Base-by-base conservation (phyloP, 2,113 vertebrate genomes). In the Pavo muticus region DNA sequence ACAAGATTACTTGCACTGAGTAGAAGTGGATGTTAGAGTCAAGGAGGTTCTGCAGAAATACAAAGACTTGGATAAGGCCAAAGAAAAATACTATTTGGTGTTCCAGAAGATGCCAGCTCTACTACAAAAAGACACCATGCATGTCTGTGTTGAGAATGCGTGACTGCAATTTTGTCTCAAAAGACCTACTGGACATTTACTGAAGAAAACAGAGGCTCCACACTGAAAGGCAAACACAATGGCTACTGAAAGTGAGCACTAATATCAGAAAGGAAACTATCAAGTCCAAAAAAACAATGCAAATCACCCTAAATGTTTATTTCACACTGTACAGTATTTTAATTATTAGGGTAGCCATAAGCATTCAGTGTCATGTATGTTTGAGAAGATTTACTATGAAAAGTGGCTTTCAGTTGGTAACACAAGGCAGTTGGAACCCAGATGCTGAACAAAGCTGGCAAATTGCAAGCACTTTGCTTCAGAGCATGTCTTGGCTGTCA, bases 41-140 rank as follows among this genome's bases (percentile, higher is more conserved):
- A 35, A 17, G 29, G 42, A 92, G 29, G 47, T 69, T 61, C 83
- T 83, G 47, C 42, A 94, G 65, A 82, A 90, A 64, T 32, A 70
- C 0, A 75, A 30, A 78, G 14, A 60, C 1, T 2, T 14, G 67
- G 29, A 24, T 54, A 83, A 92, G 25, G 37, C 56, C 1, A 0
- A 82, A 48, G 37, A 54, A n/a, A 87, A 79, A 13, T 19, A 61
- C 54, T 40, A 40, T 57, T 77, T 76, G 25, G 48, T 42, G 65
- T 54, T 71, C 42, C 37, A 59, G 39, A 78, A 72, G 67, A 71
- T 37, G 79, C n/a, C 57, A 48, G 32, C 40, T 74, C 21, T 25
- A 27, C 37, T 50, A 82, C 64, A 84, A 87, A 91, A 88, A 63
- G 21, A 67, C 57, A 74, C 65, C 1, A 5, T 71, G 37, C n/a